Evolutionary conservation across 2,113 vertebrate species (phyloP).

Genomic region (Columba janthina): DNA sequence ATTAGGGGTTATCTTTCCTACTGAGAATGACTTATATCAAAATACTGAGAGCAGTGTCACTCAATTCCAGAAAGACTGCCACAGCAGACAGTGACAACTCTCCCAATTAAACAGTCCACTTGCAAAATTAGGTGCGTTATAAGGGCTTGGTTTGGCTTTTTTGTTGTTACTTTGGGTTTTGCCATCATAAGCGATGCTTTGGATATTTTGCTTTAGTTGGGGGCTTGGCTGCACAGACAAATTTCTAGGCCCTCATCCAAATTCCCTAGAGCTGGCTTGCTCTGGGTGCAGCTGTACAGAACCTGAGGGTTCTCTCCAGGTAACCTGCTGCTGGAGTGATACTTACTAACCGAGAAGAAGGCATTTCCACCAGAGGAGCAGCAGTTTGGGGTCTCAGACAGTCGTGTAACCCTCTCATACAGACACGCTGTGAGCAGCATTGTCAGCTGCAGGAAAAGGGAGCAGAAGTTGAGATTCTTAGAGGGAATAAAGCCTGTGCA

Average conservation of each 20-base stretch:
- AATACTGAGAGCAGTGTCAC: neutral
- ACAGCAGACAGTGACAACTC: neutral
- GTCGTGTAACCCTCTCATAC: neutral
- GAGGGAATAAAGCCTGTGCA: neutral
- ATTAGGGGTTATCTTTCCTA: neutral
- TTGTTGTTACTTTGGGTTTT: neutral
- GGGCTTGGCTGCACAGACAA: neutral
- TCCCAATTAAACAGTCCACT: neutral
- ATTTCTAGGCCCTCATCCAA: neutral
- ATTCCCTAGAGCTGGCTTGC: neutral
- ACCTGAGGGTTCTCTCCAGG: neutral
- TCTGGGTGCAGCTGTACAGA: neutral
- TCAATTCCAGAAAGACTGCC: neutral
- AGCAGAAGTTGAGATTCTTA: neutral
- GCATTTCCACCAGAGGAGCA: neutral
- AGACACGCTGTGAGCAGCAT: neutral
- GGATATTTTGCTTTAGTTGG: neutral
- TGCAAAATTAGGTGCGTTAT: neutral
- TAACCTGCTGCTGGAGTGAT: neutral
- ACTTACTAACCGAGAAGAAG: neutral
- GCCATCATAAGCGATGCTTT: neutral
- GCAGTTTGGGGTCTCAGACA: neutral
- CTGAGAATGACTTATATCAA: neutral
- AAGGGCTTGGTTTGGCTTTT: neutral
- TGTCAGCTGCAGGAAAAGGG: neutral